phyloP scores from a whole-genome alignment of 2,888 invertebrate genomes.

The Miltochrista miniata region DNA sequence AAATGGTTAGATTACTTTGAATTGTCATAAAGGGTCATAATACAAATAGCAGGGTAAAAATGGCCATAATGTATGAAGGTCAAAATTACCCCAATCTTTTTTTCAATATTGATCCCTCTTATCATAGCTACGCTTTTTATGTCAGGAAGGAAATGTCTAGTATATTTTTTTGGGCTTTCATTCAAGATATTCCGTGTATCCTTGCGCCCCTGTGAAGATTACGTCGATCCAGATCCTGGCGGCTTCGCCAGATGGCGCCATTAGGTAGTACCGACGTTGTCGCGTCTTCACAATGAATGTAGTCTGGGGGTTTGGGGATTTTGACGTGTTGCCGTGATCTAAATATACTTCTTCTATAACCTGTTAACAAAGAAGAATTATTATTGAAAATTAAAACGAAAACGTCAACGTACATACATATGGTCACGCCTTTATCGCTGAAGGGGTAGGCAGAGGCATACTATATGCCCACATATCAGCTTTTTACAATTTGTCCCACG shows the following conservation, averaged over 20 bases:
- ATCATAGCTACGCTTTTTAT: background rate
- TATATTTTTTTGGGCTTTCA: slow-evolving; percentile 29
- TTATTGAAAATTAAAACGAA: background rate
- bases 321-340: slow-evolving; percentile 96
- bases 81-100: slow-evolving; percentile 1
- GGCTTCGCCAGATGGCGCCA: slow-evolving; percentile 96
- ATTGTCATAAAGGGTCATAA: too few relatives aligned
- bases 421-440: too few relatives aligned
- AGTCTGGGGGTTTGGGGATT: slow-evolving; percentile 94
- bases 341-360: slow-evolving; percentile 98
- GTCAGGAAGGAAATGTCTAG: background rate
- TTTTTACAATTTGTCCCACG: too few relatives aligned
- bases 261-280: slow-evolving; percentile 94
- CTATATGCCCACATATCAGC: too few relatives aligned
- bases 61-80: background rate
- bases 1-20: background rate
- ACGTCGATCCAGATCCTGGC: slow-evolving; percentile 99
- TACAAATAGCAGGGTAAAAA: too few relatives aligned
- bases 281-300: slow-evolving; percentile 98
- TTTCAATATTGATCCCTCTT: background rate
- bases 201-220: slow-evolving; percentile 96
- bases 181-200: slow-evolving; percentile 85
- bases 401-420: background rate
- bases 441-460: too few relatives aligned
- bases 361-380: slow-evolving; percentile 67